A percentile compares a stretch with the other conserved stretches of the same genome.
Evolutionary conservation across 2,797 vertebrate genomes (phyloP).

Genomic region (Chelidonichthys spinosus): DNA sequence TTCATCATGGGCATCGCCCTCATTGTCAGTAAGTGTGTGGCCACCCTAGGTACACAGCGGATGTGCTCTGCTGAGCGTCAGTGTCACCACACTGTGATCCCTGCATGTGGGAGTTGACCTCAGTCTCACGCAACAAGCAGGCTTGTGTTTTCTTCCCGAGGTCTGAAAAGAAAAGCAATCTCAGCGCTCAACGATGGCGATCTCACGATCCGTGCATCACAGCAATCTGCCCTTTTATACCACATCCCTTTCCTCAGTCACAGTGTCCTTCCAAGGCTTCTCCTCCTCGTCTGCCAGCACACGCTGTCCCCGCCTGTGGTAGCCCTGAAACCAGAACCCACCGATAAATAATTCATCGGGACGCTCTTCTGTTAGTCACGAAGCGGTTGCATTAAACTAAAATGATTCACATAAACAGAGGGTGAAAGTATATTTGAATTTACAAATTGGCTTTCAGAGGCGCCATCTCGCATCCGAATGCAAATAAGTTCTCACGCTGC

Average conservation of each 20-base stretch:
- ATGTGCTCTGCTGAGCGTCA: neutral
- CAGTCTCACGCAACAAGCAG: conserved; percentile 41
- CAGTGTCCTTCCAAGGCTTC: conserved; percentile 39
- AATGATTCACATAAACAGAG: neutral
- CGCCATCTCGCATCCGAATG: neutral
- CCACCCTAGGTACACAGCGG: neutral
- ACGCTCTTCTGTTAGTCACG: conserved; percentile 11
- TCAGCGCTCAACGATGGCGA: conserved; percentile 20
- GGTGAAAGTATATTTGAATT: neutral
- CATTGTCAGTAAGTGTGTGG: conserved; percentile 87
- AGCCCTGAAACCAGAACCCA: conserved; percentile 65
- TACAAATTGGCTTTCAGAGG: neutral
- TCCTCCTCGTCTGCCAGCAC: conserved; percentile 44
- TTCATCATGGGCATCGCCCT: conserved; percentile 91
- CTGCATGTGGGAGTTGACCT: conserved; percentile 26
- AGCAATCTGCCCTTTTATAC: conserved; percentile 41
- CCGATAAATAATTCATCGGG: conserved; percentile 56
- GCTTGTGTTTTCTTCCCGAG: conserved; percentile 23
- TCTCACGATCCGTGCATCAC: conserved; percentile 32
- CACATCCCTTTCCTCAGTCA: conserved; percentile 11
- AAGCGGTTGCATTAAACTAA: neutral
- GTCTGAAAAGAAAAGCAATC: conserved; percentile 29
- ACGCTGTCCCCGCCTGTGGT: conserved; percentile 47
- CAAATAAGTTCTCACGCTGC: neutral
- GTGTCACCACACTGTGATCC: conserved; percentile 30